phyloP scores from a whole-genome alignment of 2,888 invertebrate genomes.

The Cerceris ruficornis region DNA sequence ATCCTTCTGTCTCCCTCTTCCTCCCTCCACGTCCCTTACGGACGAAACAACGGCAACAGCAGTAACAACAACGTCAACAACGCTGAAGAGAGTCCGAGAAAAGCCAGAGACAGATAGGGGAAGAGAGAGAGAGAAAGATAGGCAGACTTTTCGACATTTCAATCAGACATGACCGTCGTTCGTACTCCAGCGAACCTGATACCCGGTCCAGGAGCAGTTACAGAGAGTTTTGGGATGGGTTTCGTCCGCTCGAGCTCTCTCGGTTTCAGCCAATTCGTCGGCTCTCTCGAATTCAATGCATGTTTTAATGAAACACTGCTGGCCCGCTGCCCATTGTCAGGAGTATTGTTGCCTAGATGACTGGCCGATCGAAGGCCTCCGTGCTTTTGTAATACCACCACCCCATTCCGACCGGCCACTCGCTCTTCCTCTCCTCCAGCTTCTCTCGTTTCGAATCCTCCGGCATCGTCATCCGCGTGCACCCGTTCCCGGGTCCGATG shows the following conservation, averaged over 20 bases:
- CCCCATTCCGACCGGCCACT: constrained; percentile 55
- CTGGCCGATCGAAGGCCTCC: constrained; percentile 78
- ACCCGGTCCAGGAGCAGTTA: constrained; percentile 35
- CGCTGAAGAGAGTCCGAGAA: constrained; percentile 9
- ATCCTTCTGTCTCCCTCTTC: constrained; percentile 25
- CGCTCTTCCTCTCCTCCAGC: constrained; percentile 30
- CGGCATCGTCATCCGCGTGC: constrained; percentile 49
- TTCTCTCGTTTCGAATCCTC: constrained; percentile 45
- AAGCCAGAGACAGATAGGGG: constrained; percentile 2
- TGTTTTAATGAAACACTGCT: constrained; percentile 81
- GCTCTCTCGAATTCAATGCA: constrained; percentile 78
- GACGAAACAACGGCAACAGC: constrained; percentile 55
- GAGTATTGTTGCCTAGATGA: constrained; percentile 76
- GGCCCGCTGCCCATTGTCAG: constrained; percentile 80
- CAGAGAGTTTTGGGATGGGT: constrained; percentile 33
- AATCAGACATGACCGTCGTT: constrained; percentile 78
- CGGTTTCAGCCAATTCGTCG: constrained; percentile 78
- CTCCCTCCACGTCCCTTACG: constrained; percentile 43
- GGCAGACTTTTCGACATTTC: constrained; percentile 79
- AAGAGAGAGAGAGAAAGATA: constrained; percentile 54
- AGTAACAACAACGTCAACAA: constrained; percentile 38
- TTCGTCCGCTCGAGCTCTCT: constrained; percentile 60
- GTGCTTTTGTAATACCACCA: constrained; percentile 70
- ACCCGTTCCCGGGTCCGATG: not conserved
- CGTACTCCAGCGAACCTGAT: constrained; percentile 54